Evolutionary conservation across 2,113 vertebrate species (phyloP).

Genomic region (Gobio gobio): DNA sequence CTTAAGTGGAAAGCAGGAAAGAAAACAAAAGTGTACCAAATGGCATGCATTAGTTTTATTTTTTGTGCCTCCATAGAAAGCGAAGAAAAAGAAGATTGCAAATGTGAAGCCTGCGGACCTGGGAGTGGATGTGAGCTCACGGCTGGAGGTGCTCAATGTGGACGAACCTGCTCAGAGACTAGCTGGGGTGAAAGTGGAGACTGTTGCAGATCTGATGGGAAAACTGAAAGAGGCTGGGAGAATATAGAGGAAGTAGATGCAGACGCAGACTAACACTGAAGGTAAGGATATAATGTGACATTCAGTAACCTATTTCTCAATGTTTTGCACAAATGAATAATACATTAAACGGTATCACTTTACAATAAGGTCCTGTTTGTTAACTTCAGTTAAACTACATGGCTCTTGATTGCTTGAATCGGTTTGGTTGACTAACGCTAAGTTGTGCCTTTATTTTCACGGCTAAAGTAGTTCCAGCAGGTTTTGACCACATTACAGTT

Average conservation of each 20-base stretch:
- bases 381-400: no score
- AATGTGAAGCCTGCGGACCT: conserved; percentile 83
- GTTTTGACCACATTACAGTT: no score
- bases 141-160: conserved; percentile 80
- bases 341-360: no score
- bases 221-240: conserved; percentile 83
- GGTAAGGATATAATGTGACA: conserved; percentile 38
- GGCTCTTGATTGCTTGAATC: no score
- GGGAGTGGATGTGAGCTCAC: conserved; percentile 83
- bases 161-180: conserved; percentile 86
- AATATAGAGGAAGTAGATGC: conserved; percentile 72
- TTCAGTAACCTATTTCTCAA: neutral
- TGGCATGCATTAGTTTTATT: neutral
- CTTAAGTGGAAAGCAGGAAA: neutral
- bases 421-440: no score
- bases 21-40: neutral
- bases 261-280: neutral
- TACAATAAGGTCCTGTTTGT: no score
- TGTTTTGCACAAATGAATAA: neutral
- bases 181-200: conserved; percentile 87
- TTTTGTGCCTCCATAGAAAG: conserved; percentile 79
- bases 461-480: no score
- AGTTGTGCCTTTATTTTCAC: no score
- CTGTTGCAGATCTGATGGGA: conserved; percentile 82
- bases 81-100: conserved; percentile 91